Evolutionary conservation across 2,113 vertebrate genomes (phyloP).

Genomic region (Rhabdornis inornatus): DNA sequence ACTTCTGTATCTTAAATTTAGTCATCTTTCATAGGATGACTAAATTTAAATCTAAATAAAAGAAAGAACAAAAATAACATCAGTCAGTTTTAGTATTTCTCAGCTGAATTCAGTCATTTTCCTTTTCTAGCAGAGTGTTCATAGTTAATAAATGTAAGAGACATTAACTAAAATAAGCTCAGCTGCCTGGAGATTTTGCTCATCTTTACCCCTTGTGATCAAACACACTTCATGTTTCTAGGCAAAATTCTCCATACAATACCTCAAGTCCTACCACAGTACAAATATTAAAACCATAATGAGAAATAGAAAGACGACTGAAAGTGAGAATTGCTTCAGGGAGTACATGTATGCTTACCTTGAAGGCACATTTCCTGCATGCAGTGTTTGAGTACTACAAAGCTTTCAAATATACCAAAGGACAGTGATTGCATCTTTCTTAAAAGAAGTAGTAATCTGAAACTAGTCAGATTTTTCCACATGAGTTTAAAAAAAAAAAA

Average conservation of each 20-base stretch:
- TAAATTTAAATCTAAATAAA: slow-evolving; percentile 7
- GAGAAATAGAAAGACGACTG: background rate
- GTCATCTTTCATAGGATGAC: background rate
- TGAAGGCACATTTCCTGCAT: slow-evolving; percentile 17
- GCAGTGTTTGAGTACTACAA: background rate
- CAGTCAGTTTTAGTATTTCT: slow-evolving; percentile 1
- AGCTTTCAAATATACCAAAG: background rate
- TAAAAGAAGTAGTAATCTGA: background rate
- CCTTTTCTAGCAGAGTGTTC: background rate
- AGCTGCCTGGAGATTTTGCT: background rate
- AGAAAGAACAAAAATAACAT: background rate
- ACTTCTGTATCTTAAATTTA: background rate
- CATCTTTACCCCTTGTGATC: background rate
- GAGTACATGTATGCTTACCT: background rate
- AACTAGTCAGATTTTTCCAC: background rate
- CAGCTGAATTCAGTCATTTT: background rate
- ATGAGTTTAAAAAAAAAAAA: background rate
- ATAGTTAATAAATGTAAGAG: background rate
- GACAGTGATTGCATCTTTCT: background rate
- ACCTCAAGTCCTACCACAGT: background rate
- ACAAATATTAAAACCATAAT: background rate
- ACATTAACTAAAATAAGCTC: background rate
- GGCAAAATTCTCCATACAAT: background rate
- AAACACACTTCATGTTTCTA: background rate
- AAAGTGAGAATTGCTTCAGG: background rate